Evolutionary conservation across 2,888 invertebrate species (phyloP).

Genomic region (Yponomeuta sedellus): DNA sequence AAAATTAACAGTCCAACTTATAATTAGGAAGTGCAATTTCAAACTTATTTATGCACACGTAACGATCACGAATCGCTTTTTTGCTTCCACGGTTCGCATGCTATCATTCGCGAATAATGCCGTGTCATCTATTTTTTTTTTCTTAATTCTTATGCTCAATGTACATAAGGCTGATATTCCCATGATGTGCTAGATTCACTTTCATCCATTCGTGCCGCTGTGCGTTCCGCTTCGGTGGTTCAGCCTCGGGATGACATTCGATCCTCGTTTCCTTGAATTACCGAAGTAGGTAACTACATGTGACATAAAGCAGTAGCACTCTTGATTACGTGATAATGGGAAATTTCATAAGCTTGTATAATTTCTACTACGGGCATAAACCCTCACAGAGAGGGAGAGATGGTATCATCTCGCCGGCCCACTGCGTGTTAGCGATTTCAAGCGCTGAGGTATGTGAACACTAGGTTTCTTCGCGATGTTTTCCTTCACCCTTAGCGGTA

Average conservation of each 20-base stretch:
- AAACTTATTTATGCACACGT: neutral
- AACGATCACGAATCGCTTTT: neutral
- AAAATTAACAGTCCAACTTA: neutral
- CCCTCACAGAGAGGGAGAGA: too few species aligned
- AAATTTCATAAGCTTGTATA: neutral
- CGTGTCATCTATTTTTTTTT: neutral
- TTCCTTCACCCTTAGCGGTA: too few species aligned
- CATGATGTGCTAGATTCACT: neutral
- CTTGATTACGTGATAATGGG: neutral
- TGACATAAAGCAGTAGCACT: neutral
- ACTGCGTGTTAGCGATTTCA: too few species aligned
- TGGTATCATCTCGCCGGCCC: too few species aligned
- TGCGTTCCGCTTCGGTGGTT: slow-evolving; percentile 43
- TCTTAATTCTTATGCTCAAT: neutral
- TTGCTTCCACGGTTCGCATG: neutral
- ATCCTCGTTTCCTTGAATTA: slow-evolving; percentile 40
- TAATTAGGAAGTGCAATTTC: neutral
- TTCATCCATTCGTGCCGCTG: slow-evolving; percentile 30
- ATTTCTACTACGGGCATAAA: too few species aligned
- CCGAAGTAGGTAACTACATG: slow-evolving; percentile 10
- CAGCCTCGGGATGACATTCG: slow-evolving; percentile 31
- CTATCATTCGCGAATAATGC: neutral
- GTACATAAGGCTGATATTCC: neutral
- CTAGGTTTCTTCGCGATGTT: too few species aligned
- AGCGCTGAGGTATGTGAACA: too few species aligned